Percentiles rank a stretch among this genome's conserved stretches.
phyloP scores from a whole-genome alignment of 2,797 vertebrate genomes.

The Microctenopoma stevenorrisi region DNA sequence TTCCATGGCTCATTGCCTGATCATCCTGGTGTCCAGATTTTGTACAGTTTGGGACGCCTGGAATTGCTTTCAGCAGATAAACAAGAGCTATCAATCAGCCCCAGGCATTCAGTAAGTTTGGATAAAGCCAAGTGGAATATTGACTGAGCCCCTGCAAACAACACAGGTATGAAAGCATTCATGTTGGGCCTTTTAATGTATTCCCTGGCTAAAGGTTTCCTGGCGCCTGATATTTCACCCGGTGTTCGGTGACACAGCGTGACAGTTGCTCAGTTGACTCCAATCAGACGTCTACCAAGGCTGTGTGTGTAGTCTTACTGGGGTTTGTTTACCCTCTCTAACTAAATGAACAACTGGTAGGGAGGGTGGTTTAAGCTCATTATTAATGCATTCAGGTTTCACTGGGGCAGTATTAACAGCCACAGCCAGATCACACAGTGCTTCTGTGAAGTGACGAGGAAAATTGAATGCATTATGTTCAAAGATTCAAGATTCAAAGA shows the following conservation, averaged over 20 bases:
- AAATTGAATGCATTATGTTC: neutral
- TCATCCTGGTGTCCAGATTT: constrained; percentile 55
- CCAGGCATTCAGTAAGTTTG: constrained; percentile 40
- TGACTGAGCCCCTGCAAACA: constrained; percentile 52
- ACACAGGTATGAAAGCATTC: constrained; percentile 46
- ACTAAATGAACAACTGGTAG: constrained; percentile 51
- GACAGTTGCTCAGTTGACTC: constrained; percentile 31
- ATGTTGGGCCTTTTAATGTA: constrained; percentile 33
- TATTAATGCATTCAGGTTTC: constrained; percentile 60
- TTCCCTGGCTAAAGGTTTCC: constrained; percentile 39
- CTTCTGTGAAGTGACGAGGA: constrained; percentile 19
- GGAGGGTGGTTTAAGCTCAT: constrained; percentile 37
- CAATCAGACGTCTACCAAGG: constrained; percentile 45
- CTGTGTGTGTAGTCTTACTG: constrained; percentile 29
- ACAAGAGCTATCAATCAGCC: constrained; percentile 60
- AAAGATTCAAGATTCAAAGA: no score
- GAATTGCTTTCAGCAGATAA: constrained; percentile 65
- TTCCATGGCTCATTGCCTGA: constrained; percentile 37
- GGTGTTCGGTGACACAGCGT: constrained; percentile 16
- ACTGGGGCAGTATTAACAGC: constrained; percentile 42
- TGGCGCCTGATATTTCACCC: constrained; percentile 21
- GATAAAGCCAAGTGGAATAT: constrained; percentile 63
- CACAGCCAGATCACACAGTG: constrained; percentile 27
- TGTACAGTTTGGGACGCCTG: constrained; percentile 38
- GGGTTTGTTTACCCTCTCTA: constrained; percentile 54